phyloP scores from a whole-genome alignment of 2,888 invertebrate genomes.

The Leucoma salicis region DNA sequence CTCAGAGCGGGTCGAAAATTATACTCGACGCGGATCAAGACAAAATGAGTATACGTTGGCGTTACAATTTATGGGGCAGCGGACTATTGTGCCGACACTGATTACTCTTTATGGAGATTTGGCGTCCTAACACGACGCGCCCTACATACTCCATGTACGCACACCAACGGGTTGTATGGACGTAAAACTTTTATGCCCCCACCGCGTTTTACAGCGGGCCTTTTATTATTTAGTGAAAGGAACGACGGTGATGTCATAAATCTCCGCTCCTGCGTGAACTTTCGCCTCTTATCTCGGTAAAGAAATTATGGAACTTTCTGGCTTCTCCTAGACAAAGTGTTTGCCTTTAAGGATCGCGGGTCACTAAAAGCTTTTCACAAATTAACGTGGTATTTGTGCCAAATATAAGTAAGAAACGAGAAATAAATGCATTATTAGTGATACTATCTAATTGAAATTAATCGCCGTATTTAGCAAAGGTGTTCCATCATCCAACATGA shows the following conservation, averaged over 20 bases:
- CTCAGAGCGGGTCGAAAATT: constrained; percentile 25
- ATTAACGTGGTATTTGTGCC: constrained; percentile 60
- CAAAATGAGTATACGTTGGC: constrained; percentile 54
- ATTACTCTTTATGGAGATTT: constrained; percentile 77
- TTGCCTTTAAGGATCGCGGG: constrained; percentile 73
- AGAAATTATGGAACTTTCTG: constrained; percentile 81
- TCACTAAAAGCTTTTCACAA: constrained; percentile 72
- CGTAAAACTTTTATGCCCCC: constrained; percentile 79
- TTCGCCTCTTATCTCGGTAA: constrained; percentile 80
- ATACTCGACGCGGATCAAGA: constrained; percentile 33
- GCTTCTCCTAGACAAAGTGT: constrained; percentile 79
- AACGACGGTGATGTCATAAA: constrained; percentile 81
- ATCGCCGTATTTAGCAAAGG: constrained; percentile 21
- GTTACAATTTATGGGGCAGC: constrained; percentile 62
- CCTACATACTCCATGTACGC: constrained; percentile 63
- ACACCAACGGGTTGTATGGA: constrained; percentile 77
- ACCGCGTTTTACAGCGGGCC: constrained; percentile 79
- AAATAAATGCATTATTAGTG: constrained; percentile 29
- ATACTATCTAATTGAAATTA: constrained; percentile 30
- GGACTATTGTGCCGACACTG: constrained; percentile 71
- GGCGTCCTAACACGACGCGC: constrained; percentile 63
- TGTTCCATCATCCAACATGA: constrained; percentile 20
- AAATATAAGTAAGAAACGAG: constrained; percentile 41
- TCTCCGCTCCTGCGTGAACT: constrained; percentile 81
- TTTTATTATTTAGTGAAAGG: constrained; percentile 83